These are phyloP conservation scores for Muntiacus muntjak DNA, from an alignment of 2,113 vertebrate species.

Conservation along the genomic window DNA sequence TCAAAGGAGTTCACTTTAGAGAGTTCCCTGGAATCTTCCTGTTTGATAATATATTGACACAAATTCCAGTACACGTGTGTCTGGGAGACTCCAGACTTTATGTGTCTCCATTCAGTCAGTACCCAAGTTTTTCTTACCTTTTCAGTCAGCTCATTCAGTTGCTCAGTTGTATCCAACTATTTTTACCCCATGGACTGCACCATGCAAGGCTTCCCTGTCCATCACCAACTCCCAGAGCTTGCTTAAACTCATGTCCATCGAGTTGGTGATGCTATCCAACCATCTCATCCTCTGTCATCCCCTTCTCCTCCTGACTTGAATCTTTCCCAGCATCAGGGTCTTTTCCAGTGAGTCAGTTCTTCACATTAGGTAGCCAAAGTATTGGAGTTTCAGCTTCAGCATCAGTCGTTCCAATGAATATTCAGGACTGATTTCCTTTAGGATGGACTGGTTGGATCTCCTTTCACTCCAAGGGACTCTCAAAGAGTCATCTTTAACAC, in stretches of 20 bases:
- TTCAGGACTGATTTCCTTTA: background rate
- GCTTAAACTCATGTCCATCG: background rate
- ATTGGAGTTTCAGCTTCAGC: background rate
- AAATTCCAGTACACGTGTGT: background rate
- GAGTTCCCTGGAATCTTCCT: background rate
- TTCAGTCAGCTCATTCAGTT: background rate
- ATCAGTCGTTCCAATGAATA: background rate
- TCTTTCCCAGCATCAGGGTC: background rate
- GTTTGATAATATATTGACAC: background rate
- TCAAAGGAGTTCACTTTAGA: background rate
- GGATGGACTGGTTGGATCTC: background rate
- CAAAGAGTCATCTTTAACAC: background rate
- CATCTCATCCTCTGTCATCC: background rate
- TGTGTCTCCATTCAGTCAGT: background rate
- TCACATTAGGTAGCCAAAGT: background rate
- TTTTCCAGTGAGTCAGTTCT: background rate
- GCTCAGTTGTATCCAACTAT: background rate
- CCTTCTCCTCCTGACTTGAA: background rate
- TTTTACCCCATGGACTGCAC: background rate
- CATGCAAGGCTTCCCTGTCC: background rate
- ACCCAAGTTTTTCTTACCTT: background rate
- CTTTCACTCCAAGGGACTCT: background rate
- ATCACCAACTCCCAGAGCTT: background rate
- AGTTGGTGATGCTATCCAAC: background rate
- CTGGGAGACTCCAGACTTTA: background rate